These are phyloP conservation scores for Cossypha caffra DNA, from an alignment of 2,797 vertebrate genomes.

Conservation along the genomic window DNA sequence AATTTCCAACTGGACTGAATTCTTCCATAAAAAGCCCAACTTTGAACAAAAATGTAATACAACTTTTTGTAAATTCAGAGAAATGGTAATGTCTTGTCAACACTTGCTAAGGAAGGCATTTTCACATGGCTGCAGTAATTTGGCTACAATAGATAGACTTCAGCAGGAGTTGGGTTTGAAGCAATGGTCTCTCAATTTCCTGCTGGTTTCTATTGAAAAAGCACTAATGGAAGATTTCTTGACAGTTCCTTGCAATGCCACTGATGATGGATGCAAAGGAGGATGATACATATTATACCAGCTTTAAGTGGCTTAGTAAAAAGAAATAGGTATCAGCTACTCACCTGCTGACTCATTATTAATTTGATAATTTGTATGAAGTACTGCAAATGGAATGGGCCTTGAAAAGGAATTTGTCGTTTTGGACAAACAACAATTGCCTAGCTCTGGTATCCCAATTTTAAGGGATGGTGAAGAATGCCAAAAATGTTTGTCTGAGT, in stretches of 20 bases:
- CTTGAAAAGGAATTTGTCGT: neutral
- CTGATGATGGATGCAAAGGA: neutral
- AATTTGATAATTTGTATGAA: slow-evolving; percentile 14
- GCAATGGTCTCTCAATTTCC: neutral
- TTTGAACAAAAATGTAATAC: neutral
- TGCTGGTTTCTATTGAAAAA: neutral
- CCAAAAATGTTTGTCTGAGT: neutral
- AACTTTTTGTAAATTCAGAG: neutral
- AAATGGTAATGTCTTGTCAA: neutral
- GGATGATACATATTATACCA: neutral
- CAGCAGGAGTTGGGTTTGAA: neutral
- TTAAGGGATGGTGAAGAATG: neutral
- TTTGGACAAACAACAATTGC: neutral
- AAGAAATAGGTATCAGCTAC: neutral
- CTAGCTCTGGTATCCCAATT: neutral
- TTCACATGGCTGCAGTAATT: neutral
- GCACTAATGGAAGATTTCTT: neutral
- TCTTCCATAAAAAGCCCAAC: neutral
- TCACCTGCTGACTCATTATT: neutral
- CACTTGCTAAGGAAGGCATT: neutral
- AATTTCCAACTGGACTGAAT: neutral
- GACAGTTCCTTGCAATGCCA: neutral
- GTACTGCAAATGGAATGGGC: neutral
- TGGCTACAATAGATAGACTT: neutral
- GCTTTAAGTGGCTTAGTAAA: neutral